Conservation (phyloP, 2,113 vertebrate genomes). For the Petrocephalus microphthalmus region DNA sequence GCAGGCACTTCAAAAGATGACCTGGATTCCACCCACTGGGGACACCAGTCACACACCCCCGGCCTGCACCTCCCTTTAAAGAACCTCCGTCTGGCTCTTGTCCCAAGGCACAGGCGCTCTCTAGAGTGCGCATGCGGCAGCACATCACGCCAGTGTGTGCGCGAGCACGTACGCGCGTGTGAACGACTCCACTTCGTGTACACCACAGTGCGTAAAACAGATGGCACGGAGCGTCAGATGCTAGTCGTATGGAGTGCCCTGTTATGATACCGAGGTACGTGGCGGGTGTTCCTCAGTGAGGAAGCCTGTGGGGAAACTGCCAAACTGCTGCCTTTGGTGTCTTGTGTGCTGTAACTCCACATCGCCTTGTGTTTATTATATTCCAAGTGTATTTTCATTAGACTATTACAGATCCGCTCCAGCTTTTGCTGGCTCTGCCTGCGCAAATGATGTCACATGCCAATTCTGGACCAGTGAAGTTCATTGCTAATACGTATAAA, state of each 20-base stretch:
- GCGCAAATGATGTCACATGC: background rate
- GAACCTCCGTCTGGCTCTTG: constrained; percentile 54
- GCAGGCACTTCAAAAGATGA: constrained; percentile 77
- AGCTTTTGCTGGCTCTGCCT: background rate
- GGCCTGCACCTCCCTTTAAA: constrained; percentile 64
- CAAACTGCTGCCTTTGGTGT: background rate
- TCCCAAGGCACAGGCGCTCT: constrained; percentile 48
- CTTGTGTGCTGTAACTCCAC: background rate
- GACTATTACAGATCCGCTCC: background rate
- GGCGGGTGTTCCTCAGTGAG: background rate
- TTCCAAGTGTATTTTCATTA: background rate
- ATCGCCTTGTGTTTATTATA: background rate
- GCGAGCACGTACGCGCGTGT: background rate
- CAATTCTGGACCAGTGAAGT: background rate
- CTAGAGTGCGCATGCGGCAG: constrained; percentile 32
- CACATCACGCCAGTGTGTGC: background rate
- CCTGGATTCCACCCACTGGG: constrained; percentile 72
- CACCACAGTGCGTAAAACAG: background rate
- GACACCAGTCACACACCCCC: constrained; percentile 70
- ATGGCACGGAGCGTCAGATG: background rate
- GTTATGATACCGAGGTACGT: background rate
- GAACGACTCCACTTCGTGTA: background rate
- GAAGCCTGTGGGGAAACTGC: background rate
- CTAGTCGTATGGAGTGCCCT: background rate
- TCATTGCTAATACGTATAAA: background rate